These are phyloP conservation scores for Cephus nigrinus DNA, from an alignment of 2,888 invertebrate genomes.

Conservation along the genomic window DNA sequence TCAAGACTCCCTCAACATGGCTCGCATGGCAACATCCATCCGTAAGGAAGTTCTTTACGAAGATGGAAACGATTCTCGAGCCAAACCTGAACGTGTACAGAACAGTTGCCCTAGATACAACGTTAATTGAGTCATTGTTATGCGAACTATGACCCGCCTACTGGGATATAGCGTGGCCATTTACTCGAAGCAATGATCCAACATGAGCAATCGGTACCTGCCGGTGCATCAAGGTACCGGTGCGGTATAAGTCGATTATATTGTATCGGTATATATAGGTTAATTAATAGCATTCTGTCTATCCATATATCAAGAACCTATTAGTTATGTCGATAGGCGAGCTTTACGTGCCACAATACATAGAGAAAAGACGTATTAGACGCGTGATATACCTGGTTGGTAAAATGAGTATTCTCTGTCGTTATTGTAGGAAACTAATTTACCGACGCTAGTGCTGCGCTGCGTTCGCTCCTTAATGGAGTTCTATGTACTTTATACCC, in stretches of 20 bases:
- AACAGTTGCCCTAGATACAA: background rate
- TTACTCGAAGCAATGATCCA: background rate
- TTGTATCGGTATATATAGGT: background rate
- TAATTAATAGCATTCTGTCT: background rate
- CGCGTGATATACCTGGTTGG: background rate
- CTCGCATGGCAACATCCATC: background rate
- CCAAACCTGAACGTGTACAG: constrained; percentile 61
- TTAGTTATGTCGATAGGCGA: background rate
- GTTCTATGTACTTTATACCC: background rate
- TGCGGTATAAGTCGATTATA: background rate
- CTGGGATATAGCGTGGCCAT: background rate
- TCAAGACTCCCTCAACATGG: background rate
- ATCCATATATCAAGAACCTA: background rate
- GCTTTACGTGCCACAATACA: background rate
- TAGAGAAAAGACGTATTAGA: background rate
- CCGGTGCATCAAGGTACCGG: background rate
- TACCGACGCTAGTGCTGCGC: background rate
- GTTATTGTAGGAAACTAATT: background rate
- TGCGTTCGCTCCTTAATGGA: background rate
- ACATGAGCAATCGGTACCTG: background rate
- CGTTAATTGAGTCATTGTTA: background rate
- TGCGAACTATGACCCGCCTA: background rate
- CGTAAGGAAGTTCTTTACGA: background rate
- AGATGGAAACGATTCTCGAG: constrained; percentile 63
- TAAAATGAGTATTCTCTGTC: background rate